Conservation (phyloP, 2,113 vertebrate genomes). For the Strigops habroptila region DNA sequence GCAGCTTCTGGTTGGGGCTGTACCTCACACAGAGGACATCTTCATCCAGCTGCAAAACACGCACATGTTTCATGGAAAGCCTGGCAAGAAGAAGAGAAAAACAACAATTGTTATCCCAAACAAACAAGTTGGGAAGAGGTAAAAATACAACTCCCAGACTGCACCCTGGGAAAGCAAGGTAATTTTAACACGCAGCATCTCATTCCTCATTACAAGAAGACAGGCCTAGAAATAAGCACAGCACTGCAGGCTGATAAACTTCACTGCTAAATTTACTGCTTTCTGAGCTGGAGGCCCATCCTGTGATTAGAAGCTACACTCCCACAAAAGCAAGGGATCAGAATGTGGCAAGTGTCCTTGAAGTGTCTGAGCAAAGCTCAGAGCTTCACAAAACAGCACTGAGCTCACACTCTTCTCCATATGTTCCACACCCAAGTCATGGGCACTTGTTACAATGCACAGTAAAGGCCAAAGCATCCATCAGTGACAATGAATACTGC, state of each 20-base stretch:
- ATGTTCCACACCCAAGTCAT: fast-evolving
- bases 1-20: constrained; percentile 86
- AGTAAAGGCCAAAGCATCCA: not conserved
- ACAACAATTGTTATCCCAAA: not conserved
- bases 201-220: not conserved
- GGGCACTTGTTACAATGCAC: not conserved
- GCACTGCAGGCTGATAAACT: not conserved
- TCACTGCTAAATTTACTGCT: not conserved
- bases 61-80: constrained; percentile 87
- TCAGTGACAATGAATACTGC: not conserved
- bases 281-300: not conserved
- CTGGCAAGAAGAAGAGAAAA: constrained; percentile 30
- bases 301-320: not conserved
- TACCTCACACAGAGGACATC: constrained; percentile 90
- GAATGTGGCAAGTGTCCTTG: not conserved
- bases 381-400: not conserved
- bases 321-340: not conserved
- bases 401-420: not conserved
- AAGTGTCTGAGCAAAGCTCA: not conserved
- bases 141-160: not conserved
- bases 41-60: constrained; percentile 89
- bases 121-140: not conserved
- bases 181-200: not conserved
- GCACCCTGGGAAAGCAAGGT: not conserved
- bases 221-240: not conserved